phyloP scores from a whole-genome alignment of 2,888 invertebrate genomes.

The Drosophila bunnanda region DNA sequence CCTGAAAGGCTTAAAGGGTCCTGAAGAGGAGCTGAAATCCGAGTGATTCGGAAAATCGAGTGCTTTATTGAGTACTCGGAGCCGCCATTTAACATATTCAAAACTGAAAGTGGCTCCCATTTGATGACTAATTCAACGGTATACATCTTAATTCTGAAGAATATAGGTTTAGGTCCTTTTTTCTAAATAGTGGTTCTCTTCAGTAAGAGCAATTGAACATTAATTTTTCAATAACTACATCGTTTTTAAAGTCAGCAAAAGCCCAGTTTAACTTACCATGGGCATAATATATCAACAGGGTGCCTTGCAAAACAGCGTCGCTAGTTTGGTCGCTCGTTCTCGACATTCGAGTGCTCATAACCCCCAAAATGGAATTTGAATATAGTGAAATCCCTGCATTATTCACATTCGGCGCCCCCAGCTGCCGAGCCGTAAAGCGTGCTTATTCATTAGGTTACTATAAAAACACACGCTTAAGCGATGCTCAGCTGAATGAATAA shows the following conservation, averaged over 20 bases:
- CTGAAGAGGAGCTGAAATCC: background rate
- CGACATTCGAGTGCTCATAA: conserved; percentile 2
- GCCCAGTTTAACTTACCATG: background rate
- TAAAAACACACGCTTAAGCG: conserved; percentile 20
- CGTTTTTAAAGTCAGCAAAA: too few species aligned
- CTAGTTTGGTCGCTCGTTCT: background rate
- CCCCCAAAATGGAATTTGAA: conserved; percentile 16
- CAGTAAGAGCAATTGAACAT: too few species aligned
- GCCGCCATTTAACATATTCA: conserved; percentile 4
- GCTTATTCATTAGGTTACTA: conserved; percentile 30
- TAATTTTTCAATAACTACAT: too few species aligned
- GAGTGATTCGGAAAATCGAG: conserved; percentile 20
- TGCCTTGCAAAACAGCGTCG: background rate
- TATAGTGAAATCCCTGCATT: conserved; percentile 7
- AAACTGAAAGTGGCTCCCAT: background rate
- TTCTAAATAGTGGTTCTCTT: too few species aligned
- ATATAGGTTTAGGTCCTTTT: too few species aligned
- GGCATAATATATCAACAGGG: too few species aligned
- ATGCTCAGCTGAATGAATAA: conserved; percentile 33
- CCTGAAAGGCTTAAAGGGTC: background rate
- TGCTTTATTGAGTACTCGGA: background rate
- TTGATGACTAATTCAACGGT: background rate
- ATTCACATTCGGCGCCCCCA: conserved; percentile 2
- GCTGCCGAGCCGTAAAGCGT: background rate
- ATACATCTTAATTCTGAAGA: too few species aligned